Conservation (phyloP, 2,888 invertebrate species). For the Eristalinus sepulchralis region DNA sequence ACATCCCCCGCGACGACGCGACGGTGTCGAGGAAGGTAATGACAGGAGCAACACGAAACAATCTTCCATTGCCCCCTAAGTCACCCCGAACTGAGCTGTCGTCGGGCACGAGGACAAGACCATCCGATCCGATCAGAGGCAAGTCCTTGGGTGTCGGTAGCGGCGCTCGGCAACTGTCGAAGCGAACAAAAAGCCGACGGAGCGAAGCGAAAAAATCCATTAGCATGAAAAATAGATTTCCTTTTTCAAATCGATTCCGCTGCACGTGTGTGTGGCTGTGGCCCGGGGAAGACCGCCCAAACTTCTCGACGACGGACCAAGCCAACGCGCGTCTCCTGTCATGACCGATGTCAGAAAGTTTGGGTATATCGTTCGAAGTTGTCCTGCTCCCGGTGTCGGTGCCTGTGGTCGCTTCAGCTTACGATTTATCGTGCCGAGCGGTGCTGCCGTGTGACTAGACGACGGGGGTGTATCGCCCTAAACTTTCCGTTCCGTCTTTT, state of each 20-base stretch:
- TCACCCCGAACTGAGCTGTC: constrained; percentile 41
- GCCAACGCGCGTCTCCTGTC: constrained; percentile 17
- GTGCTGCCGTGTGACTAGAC: constrained; percentile 33
- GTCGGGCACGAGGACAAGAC: neutral
- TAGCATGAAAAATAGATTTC: constrained; percentile 71
- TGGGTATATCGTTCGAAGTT: constrained; percentile 24
- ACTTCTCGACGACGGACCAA: neutral
- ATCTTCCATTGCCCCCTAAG: constrained; percentile 61
- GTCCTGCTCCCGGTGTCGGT: constrained; percentile 29
- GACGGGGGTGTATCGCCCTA: neutral
- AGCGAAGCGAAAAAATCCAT: constrained; percentile 55
- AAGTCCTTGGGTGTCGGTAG: neutral
- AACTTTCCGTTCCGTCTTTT: constrained; percentile 13
- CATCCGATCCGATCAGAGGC: neutral
- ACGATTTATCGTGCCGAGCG: constrained; percentile 49
- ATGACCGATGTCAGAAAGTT: constrained; percentile 69
- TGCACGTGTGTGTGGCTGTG: neutral
- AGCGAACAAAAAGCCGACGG: constrained; percentile 11
- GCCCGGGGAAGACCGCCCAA: neutral
- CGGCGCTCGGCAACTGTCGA: neutral
- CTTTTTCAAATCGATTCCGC: constrained; percentile 61
- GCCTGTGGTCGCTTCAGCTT: constrained; percentile 27
- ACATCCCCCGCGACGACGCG: constrained; percentile 15
- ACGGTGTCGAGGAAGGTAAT: constrained; percentile 28
- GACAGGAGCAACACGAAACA: constrained; percentile 59